Conservation (phyloP, 2,888 invertebrate genomes). For the Yponomeuta plumbellus region DNA sequence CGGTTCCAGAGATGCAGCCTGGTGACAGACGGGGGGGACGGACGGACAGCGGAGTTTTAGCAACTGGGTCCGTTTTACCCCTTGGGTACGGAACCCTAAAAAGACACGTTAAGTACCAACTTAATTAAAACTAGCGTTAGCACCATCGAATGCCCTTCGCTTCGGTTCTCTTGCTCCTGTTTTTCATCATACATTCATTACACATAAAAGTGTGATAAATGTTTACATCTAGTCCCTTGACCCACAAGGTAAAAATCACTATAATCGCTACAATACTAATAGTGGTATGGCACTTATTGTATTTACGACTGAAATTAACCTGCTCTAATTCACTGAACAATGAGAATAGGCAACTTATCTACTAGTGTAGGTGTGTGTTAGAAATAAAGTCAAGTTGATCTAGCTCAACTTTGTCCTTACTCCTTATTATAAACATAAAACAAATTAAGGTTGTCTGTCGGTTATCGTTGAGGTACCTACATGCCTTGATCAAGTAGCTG, state of each 20-base stretch:
- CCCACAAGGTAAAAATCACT: neutral
- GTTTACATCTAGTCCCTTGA: neutral
- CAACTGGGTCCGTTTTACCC: no score
- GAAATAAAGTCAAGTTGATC: constrained; percentile 3
- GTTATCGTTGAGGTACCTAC: neutral
- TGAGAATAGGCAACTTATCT: neutral
- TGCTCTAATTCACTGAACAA: neutral
- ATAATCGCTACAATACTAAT: neutral
- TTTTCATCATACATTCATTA: neutral
- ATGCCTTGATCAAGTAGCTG: neutral
- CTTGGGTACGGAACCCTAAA: no score
- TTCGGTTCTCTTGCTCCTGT: no score
- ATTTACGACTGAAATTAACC: neutral
- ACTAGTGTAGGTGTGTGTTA: neutral
- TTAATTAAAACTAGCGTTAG: no score
- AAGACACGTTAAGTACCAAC: no score
- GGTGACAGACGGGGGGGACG: no score
- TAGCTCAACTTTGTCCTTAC: neutral
- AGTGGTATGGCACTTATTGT: neutral
- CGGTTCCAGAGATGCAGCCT: no score
- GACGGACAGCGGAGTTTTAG: no score
- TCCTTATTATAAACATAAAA: neutral
- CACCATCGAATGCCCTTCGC: no score
- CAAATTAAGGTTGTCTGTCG: neutral
- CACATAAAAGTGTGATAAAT: neutral